Base-by-base conservation (phyloP, 2,888 invertebrate genomes). In the Scotopteryx bipunctaria region DNA sequence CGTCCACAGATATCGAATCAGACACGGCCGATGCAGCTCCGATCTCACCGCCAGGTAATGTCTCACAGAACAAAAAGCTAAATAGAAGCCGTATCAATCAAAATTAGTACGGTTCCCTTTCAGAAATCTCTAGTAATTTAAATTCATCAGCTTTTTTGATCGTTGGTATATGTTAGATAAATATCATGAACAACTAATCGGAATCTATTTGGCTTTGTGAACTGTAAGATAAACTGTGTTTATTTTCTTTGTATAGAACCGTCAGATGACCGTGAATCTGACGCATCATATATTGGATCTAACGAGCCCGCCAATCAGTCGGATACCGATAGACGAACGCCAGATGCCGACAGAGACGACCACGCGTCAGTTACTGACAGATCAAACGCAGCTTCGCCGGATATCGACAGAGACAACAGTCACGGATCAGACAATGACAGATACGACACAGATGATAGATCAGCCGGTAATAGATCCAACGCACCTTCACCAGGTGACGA, bases 171-270 rank as follows among this genome's bases (percentile, higher is more conserved):
- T 8, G 6, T 4, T 23, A 23, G 2, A 8, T 6, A 4, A 23
- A 23, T 8, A 9, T 27, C 27, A 4, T 11, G 0, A 2, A 27
- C n/a, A 9, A 5, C 6, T 13, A n/a, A 17, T 1, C 23, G 23
- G 21, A 9, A 32, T 38, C 16, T 51, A 51, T 41, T 41, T 51
- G 19, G 41, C 35, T 51, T 8, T 46, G 36, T 37, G 29, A 15
- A 41, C 40, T 45, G 35, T 45, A 29, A 21, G 45, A 21, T 45
- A 23, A 45, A 11, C 2, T 4, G 3, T 25, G 2, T 25, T 9
- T 9, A 25, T 27, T 9, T 27, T n/a, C n/a, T n/a, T 27, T 27
- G 4, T 27, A 11, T 27, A 27, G 27, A 27, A 0, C 4, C 9
- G 8, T 9, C 33, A 17, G n/a, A 33, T 1, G 36, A 11, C 14